A percentile compares a stretch with the other conserved stretches of the same genome.
phyloP scores from a whole-genome alignment of 2,888 invertebrate species.

The Caenorhabditis japonica region DNA sequence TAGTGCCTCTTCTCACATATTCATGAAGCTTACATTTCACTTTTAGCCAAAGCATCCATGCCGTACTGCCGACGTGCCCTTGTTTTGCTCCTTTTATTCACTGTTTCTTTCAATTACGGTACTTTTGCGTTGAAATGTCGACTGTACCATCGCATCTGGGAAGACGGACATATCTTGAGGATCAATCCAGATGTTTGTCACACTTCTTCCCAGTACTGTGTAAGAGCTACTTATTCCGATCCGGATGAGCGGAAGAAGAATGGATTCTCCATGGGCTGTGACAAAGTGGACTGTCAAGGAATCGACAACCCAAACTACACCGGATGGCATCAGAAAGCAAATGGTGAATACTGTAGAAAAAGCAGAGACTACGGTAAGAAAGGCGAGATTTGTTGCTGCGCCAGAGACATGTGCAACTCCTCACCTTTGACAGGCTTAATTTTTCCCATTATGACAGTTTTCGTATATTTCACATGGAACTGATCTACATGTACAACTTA shows the following conservation, averaged over 20 bases:
- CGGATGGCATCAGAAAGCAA: conserved; percentile 56
- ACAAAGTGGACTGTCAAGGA: conserved; percentile 65
- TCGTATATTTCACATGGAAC: conserved; percentile 8
- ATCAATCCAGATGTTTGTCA: conserved; percentile 64
- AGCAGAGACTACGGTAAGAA: conserved; percentile 66
- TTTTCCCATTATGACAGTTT: background rate
- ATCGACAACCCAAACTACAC: conserved; percentile 44
- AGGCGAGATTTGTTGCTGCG: conserved; percentile 71
- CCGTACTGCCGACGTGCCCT: conserved; percentile 40
- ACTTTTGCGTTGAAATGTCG: conserved; percentile 56
- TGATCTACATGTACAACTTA: background rate
- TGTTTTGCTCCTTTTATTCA: conserved; percentile 40
- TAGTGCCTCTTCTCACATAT: conserved; percentile 52
- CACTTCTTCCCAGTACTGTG: conserved; percentile 53
- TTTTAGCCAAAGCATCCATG: conserved; percentile 44
- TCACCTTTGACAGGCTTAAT: conserved; percentile 11
- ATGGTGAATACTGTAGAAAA: conserved; percentile 57
- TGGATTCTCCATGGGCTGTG: conserved; percentile 69
- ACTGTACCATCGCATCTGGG: conserved; percentile 62
- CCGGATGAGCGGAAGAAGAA: conserved; percentile 64
- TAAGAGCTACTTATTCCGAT: conserved; percentile 61
- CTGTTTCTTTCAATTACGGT: conserved; percentile 13
- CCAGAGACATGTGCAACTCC: conserved; percentile 62
- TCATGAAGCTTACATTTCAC: conserved; percentile 53
- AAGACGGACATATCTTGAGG: conserved; percentile 57